Percentiles rank a stretch among this genome's conserved stretches.
phyloP scores from a whole-genome alignment of 2,113 vertebrate genomes.

The Engystomops pustulosus region DNA sequence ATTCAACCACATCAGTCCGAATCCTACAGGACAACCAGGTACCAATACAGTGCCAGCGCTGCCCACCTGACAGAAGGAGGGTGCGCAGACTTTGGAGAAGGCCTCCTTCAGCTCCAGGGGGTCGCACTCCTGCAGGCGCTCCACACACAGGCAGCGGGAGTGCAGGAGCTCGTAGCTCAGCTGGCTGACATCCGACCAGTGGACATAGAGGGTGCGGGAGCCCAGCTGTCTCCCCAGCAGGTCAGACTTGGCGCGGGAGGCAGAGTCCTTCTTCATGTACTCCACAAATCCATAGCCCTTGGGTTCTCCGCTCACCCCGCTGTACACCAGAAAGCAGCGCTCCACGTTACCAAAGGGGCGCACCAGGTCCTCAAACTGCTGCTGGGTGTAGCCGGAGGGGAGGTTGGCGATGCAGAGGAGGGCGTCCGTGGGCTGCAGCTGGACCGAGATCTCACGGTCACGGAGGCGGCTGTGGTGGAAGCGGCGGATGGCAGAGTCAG shows the following conservation, averaged over 20 bases:
- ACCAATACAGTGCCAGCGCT: too few relatives aligned
- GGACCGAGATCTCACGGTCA: constrained; percentile 86
- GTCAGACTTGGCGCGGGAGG: constrained; percentile 89
- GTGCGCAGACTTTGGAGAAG: constrained; percentile 72
- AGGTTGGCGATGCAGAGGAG: constrained; percentile 91
- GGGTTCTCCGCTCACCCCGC: constrained; percentile 79
- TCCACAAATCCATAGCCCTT: constrained; percentile 95
- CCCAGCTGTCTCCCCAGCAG: constrained; percentile 89
- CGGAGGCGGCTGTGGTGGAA: constrained; percentile 85
- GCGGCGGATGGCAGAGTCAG: constrained; percentile 81
- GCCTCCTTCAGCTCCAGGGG: constrained; percentile 76
- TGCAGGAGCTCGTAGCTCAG: constrained; percentile 83
- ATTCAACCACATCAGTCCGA: too few relatives aligned
- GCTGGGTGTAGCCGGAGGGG: constrained; percentile 83
- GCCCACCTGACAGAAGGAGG: constrained; percentile 90
- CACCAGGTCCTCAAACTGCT: constrained; percentile 91
- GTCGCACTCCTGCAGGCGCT: constrained; percentile 79
- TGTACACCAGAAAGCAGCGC: constrained; percentile 91
- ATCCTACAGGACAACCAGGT: too few relatives aligned
- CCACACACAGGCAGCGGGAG: constrained; percentile 86
- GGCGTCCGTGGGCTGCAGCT: constrained; percentile 90
- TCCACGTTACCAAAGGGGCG: constrained; percentile 92
- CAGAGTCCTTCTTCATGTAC: constrained; percentile 96
- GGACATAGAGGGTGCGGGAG: constrained; percentile 88
- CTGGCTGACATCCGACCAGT: constrained; percentile 91